Conservation (phyloP, 2,888 invertebrate genomes). For the Xestia ashworthii region DNA sequence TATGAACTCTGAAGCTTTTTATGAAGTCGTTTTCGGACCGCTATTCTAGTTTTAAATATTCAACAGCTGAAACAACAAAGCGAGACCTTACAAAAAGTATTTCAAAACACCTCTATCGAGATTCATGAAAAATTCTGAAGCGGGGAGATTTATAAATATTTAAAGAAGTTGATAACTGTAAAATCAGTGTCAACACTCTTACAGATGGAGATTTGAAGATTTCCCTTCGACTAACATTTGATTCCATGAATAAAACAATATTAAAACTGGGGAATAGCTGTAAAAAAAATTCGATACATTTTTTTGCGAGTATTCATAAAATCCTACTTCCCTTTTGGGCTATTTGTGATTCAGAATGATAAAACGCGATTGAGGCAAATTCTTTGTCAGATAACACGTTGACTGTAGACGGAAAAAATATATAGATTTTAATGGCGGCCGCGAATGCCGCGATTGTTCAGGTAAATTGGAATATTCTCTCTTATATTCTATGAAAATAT, state of each 20-base stretch:
- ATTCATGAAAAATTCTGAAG: constrained; percentile 55
- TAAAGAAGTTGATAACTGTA: constrained; percentile 59
- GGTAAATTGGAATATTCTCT: constrained; percentile 38
- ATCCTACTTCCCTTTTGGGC: constrained; percentile 42
- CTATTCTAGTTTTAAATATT: constrained; percentile 50
- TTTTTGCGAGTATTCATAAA: constrained; percentile 53
- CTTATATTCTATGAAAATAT: constrained; percentile 11
- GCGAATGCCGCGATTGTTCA: constrained; percentile 38
- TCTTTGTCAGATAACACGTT: constrained; percentile 40
- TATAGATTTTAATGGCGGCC: constrained; percentile 31
- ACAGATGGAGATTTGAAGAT: constrained; percentile 48
- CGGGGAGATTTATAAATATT: constrained; percentile 59
- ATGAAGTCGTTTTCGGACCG: constrained; percentile 35
- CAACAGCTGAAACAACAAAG: constrained; percentile 50
- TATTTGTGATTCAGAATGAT: constrained; percentile 62
- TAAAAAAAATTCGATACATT: constrained; percentile 48
- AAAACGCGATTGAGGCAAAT: constrained; percentile 52
- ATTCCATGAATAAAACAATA: constrained; percentile 70
- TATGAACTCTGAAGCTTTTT: constrained; percentile 45
- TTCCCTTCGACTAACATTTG: constrained; percentile 51
- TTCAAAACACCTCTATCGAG: constrained; percentile 34
- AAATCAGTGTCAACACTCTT: constrained; percentile 61
- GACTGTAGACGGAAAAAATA: constrained; percentile 32
- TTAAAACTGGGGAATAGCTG: constrained; percentile 33
- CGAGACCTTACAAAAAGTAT: constrained; percentile 32